Evolutionary conservation across 2,888 invertebrate species (phyloP).

Genomic region (Acanthosepion lycidas): DNA sequence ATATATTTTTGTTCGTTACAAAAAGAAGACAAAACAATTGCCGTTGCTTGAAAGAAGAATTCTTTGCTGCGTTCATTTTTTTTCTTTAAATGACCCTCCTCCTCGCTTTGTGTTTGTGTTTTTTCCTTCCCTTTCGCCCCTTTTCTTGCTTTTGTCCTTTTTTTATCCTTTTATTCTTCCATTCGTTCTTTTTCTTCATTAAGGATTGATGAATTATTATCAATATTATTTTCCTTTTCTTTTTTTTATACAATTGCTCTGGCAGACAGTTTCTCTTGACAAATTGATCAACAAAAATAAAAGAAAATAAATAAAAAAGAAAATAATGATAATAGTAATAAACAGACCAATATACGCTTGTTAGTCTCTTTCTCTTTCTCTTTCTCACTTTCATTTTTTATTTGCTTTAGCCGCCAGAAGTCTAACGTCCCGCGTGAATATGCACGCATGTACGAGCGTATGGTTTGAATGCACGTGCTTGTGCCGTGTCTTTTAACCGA

Average conservation of each 20-base stretch:
- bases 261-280: not conserved
- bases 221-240: constrained; percentile 1
- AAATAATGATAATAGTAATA: not conserved
- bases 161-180: not conserved
- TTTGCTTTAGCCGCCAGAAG: not conserved
- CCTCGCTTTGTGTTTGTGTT: not conserved
- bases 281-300: constrained; percentile 33
- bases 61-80: not conserved
- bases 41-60: not conserved
- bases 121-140: not conserved
- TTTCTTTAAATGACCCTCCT: not conserved
- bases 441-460: not conserved
- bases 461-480: not conserved
- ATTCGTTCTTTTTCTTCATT: not conserved
- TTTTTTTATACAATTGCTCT: not conserved
- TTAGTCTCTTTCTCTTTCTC: not conserved
- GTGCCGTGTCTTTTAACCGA: not conserved
- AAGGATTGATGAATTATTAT: not conserved
- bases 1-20: not conserved
- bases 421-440: not conserved
- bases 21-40: not conserved
- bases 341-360: constrained; percentile 7
- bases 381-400: not conserved
- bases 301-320: not conserved
- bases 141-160: not conserved